Percentiles rank a stretch among this genome's conserved stretches.
Evolutionary conservation across 2,113 vertebrate genomes (phyloP).

Genomic region (Felis catus): DNA sequence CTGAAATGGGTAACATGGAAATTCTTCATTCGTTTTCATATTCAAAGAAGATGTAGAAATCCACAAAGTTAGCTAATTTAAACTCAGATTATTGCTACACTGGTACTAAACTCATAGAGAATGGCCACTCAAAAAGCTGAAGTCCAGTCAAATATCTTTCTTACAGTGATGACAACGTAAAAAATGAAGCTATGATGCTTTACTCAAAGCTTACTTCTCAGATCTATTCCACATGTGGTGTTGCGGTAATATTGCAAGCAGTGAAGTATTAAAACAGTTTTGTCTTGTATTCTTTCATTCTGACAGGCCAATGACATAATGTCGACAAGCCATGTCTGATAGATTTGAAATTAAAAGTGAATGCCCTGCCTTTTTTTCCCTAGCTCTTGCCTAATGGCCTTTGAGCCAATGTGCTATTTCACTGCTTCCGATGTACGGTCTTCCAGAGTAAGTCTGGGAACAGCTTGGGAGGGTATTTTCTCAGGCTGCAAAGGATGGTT

Average conservation of each 20-base stretch:
- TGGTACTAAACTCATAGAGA: neutral
- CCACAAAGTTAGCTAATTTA: neutral
- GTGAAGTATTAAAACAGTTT: conserved; percentile 73
- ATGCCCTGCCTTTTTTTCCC: neutral
- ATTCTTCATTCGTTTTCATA: neutral
- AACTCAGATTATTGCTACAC: neutral
- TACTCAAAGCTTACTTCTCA: conserved; percentile 9
- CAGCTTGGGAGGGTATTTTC: neutral
- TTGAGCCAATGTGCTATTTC: neutral
- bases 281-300: conserved; percentile 65
- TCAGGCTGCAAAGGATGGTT: neutral
- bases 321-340: conserved; percentile 54
- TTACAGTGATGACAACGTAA: conserved; percentile 51
- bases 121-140: neutral
- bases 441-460: neutral
- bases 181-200: neutral
- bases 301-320: conserved; percentile 61
- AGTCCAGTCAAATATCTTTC: neutral
- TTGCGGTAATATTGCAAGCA: conserved; percentile 39
- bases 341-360: conserved; percentile 62
- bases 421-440: neutral
- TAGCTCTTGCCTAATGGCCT: neutral
- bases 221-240: neutral
- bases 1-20: neutral
- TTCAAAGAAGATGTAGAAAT: neutral